Percentiles rank a stretch among this genome's conserved stretches.
These are phyloP conservation scores for Trissolcus brochymenae DNA, from an alignment of 2,888 invertebrate species.

Conservation along the genomic window DNA sequence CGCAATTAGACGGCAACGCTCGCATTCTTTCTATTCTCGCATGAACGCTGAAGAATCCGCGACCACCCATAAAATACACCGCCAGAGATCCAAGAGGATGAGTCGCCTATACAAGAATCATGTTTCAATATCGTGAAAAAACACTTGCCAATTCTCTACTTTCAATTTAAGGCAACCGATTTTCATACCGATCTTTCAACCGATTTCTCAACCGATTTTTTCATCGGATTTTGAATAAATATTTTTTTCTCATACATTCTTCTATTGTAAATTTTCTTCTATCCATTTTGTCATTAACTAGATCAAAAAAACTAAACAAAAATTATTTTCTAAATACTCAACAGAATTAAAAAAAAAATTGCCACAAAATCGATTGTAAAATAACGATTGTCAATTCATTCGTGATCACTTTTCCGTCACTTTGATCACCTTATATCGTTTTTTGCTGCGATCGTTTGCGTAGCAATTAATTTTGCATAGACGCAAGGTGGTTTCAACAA, in stretches of 20 bases:
- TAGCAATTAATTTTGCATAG: conserved; percentile 23
- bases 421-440: not conserved
- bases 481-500: conserved; percentile 22
- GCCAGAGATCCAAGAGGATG: conserved; percentile 22
- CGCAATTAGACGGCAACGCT: conserved; percentile 46
- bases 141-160: not conserved
- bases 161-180: not conserved
- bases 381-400: no score
- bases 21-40: conserved; percentile 48
- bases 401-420: no score
- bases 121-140: conserved; percentile 6
- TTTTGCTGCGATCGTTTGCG: not conserved
- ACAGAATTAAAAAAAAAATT: no score
- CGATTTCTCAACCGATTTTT: no score
- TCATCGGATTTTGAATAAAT: no score
- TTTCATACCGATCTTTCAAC: no score
- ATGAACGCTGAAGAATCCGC: conserved; percentile 44
- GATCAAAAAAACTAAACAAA: not conserved
- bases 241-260: no score
- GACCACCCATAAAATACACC: conserved; percentile 48
- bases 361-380: no score
- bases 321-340: not conserved
- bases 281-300: no score
- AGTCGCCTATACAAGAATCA: conserved; percentile 17
- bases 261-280: no score